These are phyloP conservation scores for Siderastrea radians DNA, from an alignment of 92 coral and sea anemone species.

Conservation along the genomic window DNA sequence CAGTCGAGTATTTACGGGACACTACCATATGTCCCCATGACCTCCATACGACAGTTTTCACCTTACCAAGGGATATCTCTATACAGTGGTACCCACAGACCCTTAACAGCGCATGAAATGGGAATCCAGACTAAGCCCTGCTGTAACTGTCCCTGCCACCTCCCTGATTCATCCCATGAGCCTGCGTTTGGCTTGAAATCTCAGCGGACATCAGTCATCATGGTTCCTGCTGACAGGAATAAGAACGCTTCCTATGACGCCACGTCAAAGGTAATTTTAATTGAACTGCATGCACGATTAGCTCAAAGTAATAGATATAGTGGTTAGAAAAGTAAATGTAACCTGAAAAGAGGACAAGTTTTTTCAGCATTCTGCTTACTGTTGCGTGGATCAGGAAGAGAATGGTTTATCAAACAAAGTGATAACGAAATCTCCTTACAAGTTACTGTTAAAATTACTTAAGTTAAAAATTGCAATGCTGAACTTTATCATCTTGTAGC, in stretches of 20 bases:
- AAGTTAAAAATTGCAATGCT: too few relatives aligned
- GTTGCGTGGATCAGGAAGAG: too few relatives aligned
- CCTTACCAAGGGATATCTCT: not conserved
- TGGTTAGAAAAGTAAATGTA: too few relatives aligned
- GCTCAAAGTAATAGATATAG: too few relatives aligned
- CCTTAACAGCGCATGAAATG: constrained; percentile 28
- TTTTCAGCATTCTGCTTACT: too few relatives aligned
- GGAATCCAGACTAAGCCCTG: constrained; percentile 2
- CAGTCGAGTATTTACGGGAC: constrained; percentile 25
- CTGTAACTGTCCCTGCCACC: constrained; percentile 40
- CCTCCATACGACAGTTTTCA: not conserved
- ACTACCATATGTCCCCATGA: constrained; percentile 11
- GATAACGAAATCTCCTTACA: too few relatives aligned
- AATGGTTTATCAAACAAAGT: too few relatives aligned
- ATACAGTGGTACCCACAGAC: constrained; percentile 24
- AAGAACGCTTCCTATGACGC: not conserved
- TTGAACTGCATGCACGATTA: not conserved
- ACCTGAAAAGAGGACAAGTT: too few relatives aligned
- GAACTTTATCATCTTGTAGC: too few relatives aligned
- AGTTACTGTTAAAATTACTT: too few relatives aligned
- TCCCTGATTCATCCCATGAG: not conserved
- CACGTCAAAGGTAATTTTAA: constrained; percentile 10
- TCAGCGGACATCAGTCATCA: constrained; percentile 47
- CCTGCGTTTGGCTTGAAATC: constrained; percentile 32
- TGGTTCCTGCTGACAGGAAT: constrained; percentile 33